These are phyloP conservation scores for Cichlasoma orientale DNA, from an alignment of 2,797 vertebrate species.

Conservation along the genomic window DNA sequence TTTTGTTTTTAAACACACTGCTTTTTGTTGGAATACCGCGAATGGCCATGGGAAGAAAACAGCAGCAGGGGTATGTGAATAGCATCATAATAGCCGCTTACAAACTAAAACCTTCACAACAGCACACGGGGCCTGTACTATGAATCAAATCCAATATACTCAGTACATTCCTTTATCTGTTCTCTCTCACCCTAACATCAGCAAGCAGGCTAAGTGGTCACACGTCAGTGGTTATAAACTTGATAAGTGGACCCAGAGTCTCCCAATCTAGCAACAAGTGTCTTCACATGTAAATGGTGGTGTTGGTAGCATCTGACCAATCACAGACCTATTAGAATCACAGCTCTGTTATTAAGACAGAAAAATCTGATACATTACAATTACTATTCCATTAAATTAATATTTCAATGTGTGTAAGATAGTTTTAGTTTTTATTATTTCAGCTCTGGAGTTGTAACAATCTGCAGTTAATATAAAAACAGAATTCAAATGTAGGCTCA, in stretches of 20 bases:
- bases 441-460: too few relatives aligned
- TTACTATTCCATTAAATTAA: background rate
- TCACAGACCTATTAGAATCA: background rate
- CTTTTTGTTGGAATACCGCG: background rate
- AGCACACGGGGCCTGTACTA: background rate
- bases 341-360: background rate
- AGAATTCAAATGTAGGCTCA: background rate
- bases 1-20: background rate
- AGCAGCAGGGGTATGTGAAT: background rate
- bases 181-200: background rate
- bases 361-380: background rate
- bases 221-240: background rate
- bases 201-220: background rate
- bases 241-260: background rate
- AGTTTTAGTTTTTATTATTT: too few relatives aligned
- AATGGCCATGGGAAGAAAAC: background rate
- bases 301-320: background rate
- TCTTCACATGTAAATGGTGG: background rate
- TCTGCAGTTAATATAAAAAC: background rate
- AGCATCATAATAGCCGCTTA: background rate
- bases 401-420: background rate
- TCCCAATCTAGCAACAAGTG: background rate
- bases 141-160: background rate
- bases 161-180: background rate
- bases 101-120: background rate